Evolutionary conservation across 2,113 vertebrate species (phyloP).

Genomic region (Geococcyx californianus): DNA sequence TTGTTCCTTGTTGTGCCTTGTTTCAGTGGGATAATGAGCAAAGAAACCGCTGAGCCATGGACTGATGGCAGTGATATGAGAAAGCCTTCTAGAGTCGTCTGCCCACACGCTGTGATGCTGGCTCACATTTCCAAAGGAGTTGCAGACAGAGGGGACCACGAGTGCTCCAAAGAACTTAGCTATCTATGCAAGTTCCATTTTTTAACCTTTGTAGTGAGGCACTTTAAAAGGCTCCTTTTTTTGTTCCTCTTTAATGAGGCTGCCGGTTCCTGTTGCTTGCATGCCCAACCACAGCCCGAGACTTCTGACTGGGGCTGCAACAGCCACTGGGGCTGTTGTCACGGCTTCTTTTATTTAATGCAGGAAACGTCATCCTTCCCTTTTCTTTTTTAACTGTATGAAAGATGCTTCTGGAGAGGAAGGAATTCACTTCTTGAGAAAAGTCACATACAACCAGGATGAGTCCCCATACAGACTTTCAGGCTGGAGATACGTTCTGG

Average conservation of each 20-base stretch:
- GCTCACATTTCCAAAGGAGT: constrained; percentile 19
- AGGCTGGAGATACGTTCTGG: neutral
- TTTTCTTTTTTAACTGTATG: neutral
- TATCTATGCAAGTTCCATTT: constrained; percentile 18
- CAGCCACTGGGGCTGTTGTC: neutral
- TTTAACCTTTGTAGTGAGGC: neutral
- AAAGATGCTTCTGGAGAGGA: neutral
- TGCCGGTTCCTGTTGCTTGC: neutral
- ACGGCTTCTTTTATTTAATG: neutral
- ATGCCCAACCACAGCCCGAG: neutral
- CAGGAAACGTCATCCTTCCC: neutral
- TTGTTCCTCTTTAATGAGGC: neutral
- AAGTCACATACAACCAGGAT: neutral
- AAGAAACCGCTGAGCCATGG: constrained; percentile 15
- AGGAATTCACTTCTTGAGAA: neutral
- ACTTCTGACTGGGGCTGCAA: neutral
- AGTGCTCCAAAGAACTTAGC: neutral
- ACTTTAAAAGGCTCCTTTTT: constrained; percentile 13
- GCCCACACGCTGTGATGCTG: constrained; percentile 22
- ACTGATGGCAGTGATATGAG: constrained; percentile 25
- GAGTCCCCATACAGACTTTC: neutral
- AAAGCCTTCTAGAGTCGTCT: constrained; percentile 12
- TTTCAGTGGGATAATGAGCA: constrained; percentile 28
- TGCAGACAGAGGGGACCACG: neutral
- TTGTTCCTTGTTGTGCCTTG: neutral